phyloP scores from a whole-genome alignment of 2,113 vertebrate genomes.

The Egretta garzetta region DNA sequence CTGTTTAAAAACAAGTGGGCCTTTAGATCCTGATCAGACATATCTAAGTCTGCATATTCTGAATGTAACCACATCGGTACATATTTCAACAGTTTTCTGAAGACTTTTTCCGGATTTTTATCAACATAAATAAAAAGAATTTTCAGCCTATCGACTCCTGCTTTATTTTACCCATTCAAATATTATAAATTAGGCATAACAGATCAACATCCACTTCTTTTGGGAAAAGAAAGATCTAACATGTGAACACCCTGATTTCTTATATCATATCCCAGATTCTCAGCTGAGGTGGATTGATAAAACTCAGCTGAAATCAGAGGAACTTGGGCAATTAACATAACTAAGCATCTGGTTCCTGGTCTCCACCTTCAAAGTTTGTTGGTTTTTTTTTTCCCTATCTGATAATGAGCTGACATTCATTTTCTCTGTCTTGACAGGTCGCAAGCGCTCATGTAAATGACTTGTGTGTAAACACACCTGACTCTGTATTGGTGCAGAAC shows the following conservation, averaged over 20 bases:
- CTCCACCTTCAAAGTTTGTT: not conserved
- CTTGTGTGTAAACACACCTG: conserved; percentile 38
- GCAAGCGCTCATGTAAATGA: not conserved
- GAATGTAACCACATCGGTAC: not conserved
- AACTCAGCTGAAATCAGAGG: not conserved
- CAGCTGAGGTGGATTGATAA: not conserved
- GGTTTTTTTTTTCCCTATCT: fast-evolving
- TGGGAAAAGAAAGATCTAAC: not conserved
- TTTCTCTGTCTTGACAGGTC: conserved; percentile 39
- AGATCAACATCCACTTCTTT: not conserved
- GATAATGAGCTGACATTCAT: conserved; percentile 16
- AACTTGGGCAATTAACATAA: not conserved
- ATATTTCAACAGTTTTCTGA: not conserved
- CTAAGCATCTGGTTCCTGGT: not conserved
- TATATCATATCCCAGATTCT: not conserved
- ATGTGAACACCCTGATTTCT: not conserved
- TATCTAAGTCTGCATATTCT: not conserved
- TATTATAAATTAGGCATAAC: not conserved
- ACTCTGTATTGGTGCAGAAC: not conserved
- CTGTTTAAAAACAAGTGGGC: not conserved
- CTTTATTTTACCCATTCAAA: not conserved
- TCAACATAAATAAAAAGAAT: not conserved
- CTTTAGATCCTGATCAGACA: not conserved
- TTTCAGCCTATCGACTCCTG: not conserved
- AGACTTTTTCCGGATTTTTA: not conserved